Base-by-base conservation (phyloP, 2,888 invertebrate species). In the Dione vanillae region DNA sequence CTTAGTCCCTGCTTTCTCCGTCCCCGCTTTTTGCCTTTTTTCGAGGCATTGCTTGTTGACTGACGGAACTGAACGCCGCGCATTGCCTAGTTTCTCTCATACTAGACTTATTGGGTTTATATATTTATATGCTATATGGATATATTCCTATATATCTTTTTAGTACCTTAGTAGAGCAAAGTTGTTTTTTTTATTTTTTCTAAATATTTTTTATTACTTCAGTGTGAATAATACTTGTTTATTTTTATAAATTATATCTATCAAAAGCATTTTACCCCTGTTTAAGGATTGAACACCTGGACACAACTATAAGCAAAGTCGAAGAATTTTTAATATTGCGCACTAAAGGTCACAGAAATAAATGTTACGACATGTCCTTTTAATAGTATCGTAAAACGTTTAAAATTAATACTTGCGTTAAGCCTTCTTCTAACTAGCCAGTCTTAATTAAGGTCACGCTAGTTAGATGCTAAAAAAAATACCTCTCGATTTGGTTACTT, bases 401-500 rank as follows among this genome's bases (percentile, higher is more conserved):
- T 49, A 56, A 61, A n/a, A 54, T 69, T 52, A 69, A 37, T 54
- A 54, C 51, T 52, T 10, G 41, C 45, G 43, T 68, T 68, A 45
- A 62, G 54, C 9, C 45, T 20, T 19, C 43, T 47, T 41, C 37
- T 16, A 56, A 56, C 37, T 37, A 56, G 37, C 54, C 51, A 40
- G 40, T 45, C 67, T 43, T 69, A 43, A 69, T 69, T 69, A 69
- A 62, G 68, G 68, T 69, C 68, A 62, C 41, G 62, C 37, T 67
- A 16, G 54, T 56, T 56, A 16, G n/a, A 27, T 27, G 37, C 16
- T 10, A 56, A 56, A 56, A 56, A 56, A 56, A 37, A 35, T 8
- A 35, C 37, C 54, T 37, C 54, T 56, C 54, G 37, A 56, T 56
- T 56, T 56, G 37, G 54, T n/a, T 54, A 35, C 54, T 54, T 56